phyloP scores from a whole-genome alignment of 2,888 invertebrate genomes.

The Tetrapedia diversipes region DNA sequence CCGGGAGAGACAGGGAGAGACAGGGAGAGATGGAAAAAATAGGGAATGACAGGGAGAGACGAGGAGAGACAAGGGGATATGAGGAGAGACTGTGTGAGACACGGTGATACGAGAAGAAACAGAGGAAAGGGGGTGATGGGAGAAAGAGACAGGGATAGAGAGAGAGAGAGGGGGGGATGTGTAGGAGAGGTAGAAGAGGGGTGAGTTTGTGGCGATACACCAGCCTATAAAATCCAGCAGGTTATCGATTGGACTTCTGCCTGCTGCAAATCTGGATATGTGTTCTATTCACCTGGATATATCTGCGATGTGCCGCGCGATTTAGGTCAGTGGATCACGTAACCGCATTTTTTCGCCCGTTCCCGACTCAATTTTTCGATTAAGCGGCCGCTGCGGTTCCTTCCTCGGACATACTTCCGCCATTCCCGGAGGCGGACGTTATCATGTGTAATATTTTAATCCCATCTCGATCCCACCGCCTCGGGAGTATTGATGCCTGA shows the following conservation, averaged over 20 bases:
- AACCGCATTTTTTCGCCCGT: slow-evolving; percentile 64
- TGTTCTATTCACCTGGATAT: slow-evolving; percentile 74
- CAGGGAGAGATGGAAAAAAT: too few species aligned
- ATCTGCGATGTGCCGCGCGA: slow-evolving; percentile 71
- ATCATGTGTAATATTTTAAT: slow-evolving; percentile 51
- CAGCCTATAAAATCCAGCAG: slow-evolving; percentile 77
- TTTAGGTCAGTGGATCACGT: slow-evolving; percentile 80
- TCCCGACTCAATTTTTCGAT: slow-evolving; percentile 76
- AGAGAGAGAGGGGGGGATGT: not conserved
- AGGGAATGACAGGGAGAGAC: too few species aligned
- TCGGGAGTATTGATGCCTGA: slow-evolving; percentile 12
- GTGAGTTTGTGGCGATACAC: slow-evolving; percentile 56
- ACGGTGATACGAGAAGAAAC: not conserved
- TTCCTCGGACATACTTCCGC: slow-evolving; percentile 48
- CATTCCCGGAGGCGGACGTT: slow-evolving; percentile 36
- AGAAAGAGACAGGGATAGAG: not conserved
- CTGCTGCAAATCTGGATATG: slow-evolving; percentile 78
- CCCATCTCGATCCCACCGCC: not conserved
- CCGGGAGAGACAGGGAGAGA: too few species aligned
- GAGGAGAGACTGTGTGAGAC: too few species aligned
- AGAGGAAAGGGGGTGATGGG: not conserved
- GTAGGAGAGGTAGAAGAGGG: too few species aligned
- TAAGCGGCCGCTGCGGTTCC: slow-evolving; percentile 69
- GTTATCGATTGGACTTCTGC: slow-evolving; percentile 79
- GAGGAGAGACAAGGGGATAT: not conserved